Base-by-base conservation (phyloP, 2,797 vertebrate genomes). In the Pseudochirops cupreus region DNA sequence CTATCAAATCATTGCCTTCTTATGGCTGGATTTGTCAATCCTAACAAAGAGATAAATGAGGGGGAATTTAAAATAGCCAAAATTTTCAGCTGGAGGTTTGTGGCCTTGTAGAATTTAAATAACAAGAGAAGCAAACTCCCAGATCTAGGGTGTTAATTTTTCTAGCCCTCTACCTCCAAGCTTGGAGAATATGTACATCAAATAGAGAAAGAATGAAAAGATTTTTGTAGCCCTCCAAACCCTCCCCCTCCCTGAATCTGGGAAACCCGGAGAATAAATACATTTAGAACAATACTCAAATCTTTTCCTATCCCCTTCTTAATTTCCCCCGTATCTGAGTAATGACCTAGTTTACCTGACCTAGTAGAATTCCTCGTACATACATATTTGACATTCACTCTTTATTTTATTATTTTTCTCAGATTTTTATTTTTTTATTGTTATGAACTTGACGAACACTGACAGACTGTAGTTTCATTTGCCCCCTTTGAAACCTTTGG, bases 71-170 rank as follows among this genome's bases (percentile, higher is more conserved):
- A 95, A 92, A 94, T 91, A 94, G 59, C 46, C 26, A n/a, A 94
- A 95, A 92, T 94, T 91, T 67, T 95, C 94, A 91, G 46, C 82
- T 95, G 46, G 90, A 33, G 46, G 67, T 93, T 96, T 96, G 91
- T 95, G 50, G 57, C 50, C 94, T 96, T 95, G 31, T 91, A 87
- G 55, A 92, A 93, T 93, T 95, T 91, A 95, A 96, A 93, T 52
- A 93, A 89, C 58, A 95, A 92, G 67, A 92, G 92, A 95, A 93
- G 54, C 53, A 39, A 2, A 5, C 50, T 82, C 91, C 58, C 52
- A 58, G 11, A 28, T 87, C 56, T 16, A 94, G 50, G 56, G 24
- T 18, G 21, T 55, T 16, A 55, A 28, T 54, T 31, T 94, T 87
- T 90, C n/a, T 39, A 91, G 56, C 56, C 54, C 56, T 90, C 56